phyloP scores from a whole-genome alignment of 2,797 vertebrate genomes.

The Perdix hodgsoniae region DNA sequence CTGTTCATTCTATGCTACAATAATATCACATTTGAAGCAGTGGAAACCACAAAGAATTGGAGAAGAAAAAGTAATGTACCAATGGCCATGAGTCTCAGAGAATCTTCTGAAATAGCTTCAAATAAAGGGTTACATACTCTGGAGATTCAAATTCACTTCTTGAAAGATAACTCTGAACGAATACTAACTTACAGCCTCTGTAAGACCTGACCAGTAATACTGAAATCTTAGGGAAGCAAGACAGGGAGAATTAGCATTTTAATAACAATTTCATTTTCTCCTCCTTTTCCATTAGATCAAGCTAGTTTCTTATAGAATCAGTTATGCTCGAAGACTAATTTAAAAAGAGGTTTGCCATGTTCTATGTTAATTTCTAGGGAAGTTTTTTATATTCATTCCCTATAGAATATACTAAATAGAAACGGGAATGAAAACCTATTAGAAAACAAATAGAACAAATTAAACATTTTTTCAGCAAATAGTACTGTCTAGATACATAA shows the following conservation, averaged over 20 bases:
- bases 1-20: not conserved
- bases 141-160: not conserved
- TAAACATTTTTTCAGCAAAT: slow-evolving; percentile 35
- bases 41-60: not conserved
- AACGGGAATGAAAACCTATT: slow-evolving; percentile 33
- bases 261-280: slow-evolving; percentile 24
- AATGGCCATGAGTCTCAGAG: not conserved
- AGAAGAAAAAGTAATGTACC: not conserved
- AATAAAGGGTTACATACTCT: not conserved
- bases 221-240: not conserved
- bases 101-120: not conserved
- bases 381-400: not conserved
- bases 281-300: not conserved
- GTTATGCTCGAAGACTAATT: not conserved
- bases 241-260: not conserved
- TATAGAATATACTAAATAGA: not conserved
- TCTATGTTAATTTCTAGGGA: not conserved
- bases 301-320: not conserved
- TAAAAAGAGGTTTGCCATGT: not conserved
- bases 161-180: not conserved
- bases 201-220: not conserved
- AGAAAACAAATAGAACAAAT: slow-evolving; percentile 28
- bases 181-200: not conserved
- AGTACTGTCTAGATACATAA: not conserved
- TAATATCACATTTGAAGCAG: not conserved